Base-by-base conservation (phyloP, 2,113 vertebrate genomes). In the Chelonoidis abingdonii region DNA sequence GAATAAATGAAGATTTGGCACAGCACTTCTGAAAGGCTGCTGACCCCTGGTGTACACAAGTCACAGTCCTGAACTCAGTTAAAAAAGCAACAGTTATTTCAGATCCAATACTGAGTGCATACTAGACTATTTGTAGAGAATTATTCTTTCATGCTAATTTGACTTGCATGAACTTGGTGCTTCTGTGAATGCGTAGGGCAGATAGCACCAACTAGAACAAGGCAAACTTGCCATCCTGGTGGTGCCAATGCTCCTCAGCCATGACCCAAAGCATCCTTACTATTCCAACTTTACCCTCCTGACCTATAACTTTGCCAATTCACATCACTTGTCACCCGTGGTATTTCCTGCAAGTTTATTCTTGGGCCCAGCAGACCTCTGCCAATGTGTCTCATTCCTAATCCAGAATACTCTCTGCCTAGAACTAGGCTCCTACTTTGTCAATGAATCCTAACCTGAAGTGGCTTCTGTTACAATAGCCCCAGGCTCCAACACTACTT, bases 211-310 rank as follows among this genome's bases (percentile, higher is more conserved):
- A 25, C 8, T 29, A 57, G 72, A 31, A 83, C 29, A 10, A 50
- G 10, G 5, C 0, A 65, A 65, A 13, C 80, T 56, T 80, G 53
- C 78, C 53, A 24, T 75, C 1, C 47, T 86, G 76, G 1, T 27
- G 83, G 56, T 1, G 1, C 35, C 41, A 41, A 21, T 5, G 4
- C 3, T 3, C 8, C n/a, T 89, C 83, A 59, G 29, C 12, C 13
- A 27, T 24, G 80, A 79, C 2, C 86, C 80, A 50, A 0, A 62
- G 44, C 44, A 56, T 82, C 10, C 22, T 35, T 19, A 1, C 0
- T 1, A 2, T 1, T 0, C 31, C 38, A 65, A 12, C 1, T 78
- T 24, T 13, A 8, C 0, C 0, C 44, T 5, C 49, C 76, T 25
- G 56, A 84, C 52, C 78, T 27, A 6, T 29, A 38, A 19, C 29